Conservation (phyloP, 2,797 vertebrate genomes). For the Arvicola amphibius region DNA sequence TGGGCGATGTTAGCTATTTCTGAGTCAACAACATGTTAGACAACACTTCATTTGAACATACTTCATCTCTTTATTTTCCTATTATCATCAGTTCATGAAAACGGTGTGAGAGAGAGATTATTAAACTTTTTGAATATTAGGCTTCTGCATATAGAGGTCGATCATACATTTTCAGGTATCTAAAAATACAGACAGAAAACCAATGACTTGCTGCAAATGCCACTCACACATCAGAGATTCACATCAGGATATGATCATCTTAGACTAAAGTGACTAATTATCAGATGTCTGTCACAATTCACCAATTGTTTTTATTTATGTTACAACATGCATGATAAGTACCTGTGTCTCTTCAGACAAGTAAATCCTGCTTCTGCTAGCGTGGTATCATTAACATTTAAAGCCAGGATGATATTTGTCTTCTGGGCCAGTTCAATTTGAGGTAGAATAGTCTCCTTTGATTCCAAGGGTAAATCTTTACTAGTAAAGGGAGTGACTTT, state of each 20-base stretch:
- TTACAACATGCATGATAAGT: background rate
- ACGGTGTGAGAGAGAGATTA: slow-evolving; percentile 16
- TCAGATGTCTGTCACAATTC: background rate
- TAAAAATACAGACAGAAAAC: slow-evolving; percentile 42
- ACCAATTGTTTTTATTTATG: background rate
- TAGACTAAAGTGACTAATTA: background rate
- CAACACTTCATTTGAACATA: slow-evolving; percentile 48
- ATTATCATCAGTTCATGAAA: slow-evolving; percentile 45
- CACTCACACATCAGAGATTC: background rate
- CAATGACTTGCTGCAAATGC: slow-evolving; percentile 42
- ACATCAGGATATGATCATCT: background rate
- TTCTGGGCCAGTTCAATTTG: background rate
- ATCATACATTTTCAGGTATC: slow-evolving; percentile 49
- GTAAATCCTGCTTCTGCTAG: background rate
- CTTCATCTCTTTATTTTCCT: slow-evolving; percentile 62
- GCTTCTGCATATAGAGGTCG: background rate
- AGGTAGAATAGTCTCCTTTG: background rate
- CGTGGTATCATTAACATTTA: slow-evolving; percentile 29
- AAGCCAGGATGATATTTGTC: background rate
- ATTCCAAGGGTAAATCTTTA: background rate
- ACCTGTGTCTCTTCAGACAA: background rate
- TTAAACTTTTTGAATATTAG: background rate
- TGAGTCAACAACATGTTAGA: slow-evolving; percentile 38
- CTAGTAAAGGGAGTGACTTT: background rate
- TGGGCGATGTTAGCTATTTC: slow-evolving; percentile 73